Evolutionary conservation across 2,797 vertebrate genomes (phyloP).

Genomic region (Apogon talboti): DNA sequence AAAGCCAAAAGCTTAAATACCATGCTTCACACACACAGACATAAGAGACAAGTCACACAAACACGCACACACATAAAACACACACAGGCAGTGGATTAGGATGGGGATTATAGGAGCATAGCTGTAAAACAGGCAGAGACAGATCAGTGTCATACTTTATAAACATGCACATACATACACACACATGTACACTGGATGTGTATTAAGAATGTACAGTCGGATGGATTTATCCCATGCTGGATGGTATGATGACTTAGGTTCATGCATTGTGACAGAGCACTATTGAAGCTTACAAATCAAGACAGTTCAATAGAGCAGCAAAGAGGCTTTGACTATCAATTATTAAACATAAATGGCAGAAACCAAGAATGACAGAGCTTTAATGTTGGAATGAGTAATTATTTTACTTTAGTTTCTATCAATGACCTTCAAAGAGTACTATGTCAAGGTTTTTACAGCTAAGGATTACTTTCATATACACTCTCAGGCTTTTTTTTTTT

Average conservation of each 20-base stretch:
- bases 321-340: constrained; percentile 56
- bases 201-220: constrained; percentile 53
- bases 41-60: constrained; percentile 29
- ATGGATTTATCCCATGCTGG: constrained; percentile 60
- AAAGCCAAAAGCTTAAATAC: constrained; percentile 68
- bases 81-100: constrained; percentile 72
- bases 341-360: constrained; percentile 30
- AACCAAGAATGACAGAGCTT: constrained; percentile 44
- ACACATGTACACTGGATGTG: constrained; percentile 23
- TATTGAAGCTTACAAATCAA: constrained; percentile 34
- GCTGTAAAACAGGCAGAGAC: constrained; percentile 74
- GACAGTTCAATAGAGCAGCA: constrained; percentile 36
- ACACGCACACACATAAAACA: constrained; percentile 34
- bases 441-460: background rate
- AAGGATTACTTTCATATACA: background rate
- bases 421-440: constrained; percentile 4
- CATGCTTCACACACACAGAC: constrained; percentile 44
- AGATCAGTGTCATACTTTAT: constrained; percentile 74
- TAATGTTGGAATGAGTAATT: constrained; percentile 15
- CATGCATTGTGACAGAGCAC: constrained; percentile 39
- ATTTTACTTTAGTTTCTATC: constrained; percentile 2
- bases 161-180: constrained; percentile 46
- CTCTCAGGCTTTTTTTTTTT: background rate
- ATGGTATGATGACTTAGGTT: constrained; percentile 48
- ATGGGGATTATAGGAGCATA: constrained; percentile 73